These are phyloP conservation scores for Listrodromus nycthemerus DNA, from an alignment of 2,888 invertebrate genomes.

Conservation along the genomic window DNA sequence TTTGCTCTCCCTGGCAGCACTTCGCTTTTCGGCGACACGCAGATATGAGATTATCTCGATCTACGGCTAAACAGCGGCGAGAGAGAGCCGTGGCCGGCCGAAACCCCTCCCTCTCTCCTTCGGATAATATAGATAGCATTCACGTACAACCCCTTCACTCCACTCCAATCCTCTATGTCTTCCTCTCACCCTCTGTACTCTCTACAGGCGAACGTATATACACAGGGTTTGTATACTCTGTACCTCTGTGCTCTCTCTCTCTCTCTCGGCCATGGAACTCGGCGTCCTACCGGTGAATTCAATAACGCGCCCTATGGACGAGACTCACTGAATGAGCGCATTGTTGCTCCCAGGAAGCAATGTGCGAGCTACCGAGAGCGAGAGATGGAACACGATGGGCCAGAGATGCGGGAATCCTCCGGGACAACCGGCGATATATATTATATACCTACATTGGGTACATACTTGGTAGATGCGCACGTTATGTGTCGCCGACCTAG, in stretches of 20 bases:
- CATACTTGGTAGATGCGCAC: background rate
- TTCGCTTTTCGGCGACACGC: slow-evolving; percentile 82
- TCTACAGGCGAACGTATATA: background rate
- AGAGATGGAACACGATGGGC: slow-evolving; percentile 32
- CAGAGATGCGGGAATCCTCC: slow-evolving; percentile 69
- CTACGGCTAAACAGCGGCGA: slow-evolving; percentile 81
- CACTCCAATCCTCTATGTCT: slow-evolving; percentile 58
- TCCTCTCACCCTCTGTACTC: slow-evolving; percentile 44
- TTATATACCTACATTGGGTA: background rate
- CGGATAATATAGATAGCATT: slow-evolving; percentile 84
- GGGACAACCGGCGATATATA: slow-evolving; percentile 6
- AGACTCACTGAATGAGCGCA: slow-evolving; percentile 77
- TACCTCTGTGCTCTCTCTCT: slow-evolving; percentile 37
- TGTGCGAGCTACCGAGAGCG: slow-evolving; percentile 45
- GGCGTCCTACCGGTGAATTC: slow-evolving; percentile 74
- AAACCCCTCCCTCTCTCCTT: slow-evolving; percentile 68
- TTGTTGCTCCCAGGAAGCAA: slow-evolving; percentile 73
- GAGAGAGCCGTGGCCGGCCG: slow-evolving; percentile 66
- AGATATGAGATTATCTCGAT: slow-evolving; percentile 83
- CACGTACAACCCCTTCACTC: slow-evolving; percentile 71
- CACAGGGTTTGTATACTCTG: slow-evolving; percentile 28
- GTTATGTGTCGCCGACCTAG: background rate
- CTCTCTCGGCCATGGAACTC: slow-evolving; percentile 47
- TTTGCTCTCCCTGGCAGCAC: slow-evolving; percentile 74
- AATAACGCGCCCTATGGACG: slow-evolving; percentile 79